Base-by-base conservation (phyloP, 2,113 vertebrate species). In the Perca schrenkii region DNA sequence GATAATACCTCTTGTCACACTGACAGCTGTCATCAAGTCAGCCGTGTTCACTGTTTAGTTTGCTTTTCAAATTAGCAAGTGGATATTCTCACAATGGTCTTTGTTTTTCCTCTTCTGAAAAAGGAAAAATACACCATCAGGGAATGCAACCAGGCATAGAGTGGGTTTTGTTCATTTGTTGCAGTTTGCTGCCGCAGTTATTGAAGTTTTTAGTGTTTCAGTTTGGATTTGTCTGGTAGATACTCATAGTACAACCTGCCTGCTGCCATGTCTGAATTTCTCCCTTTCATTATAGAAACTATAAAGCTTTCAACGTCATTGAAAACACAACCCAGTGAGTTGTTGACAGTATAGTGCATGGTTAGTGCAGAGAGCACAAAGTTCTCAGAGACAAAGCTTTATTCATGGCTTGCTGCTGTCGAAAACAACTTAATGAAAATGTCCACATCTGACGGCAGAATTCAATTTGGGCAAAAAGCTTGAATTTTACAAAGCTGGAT, bases 1-100 rank as follows among this genome's bases (percentile, higher is more conserved):
- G 92, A 93, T 95, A 93, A 91, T 93, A 86, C 82, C 83, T 91
- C 89, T 85, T 86, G 90, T 81, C 78, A 87, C 91, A 54, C 76
- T 91, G 93, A 94, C 92, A 95, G 90, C 94, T 93, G 88, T 92
- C 93, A 90, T 93, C 54, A 78, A 91, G 69, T 91, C 77, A 84
- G 62, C 85, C 76, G 82, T 93, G 90, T 89, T 94, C 88, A 85
- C 90, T 63, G 71, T 93, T 91, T 83, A 85, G 82, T 93, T 88
- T 89, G 70, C 76, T 90, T 89, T 88, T 83, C 78, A 90, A 91
- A 92, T 93, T 91, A 95, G 82, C 68, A 43, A 90, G 76, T 84
- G 80, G 78, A 78, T 88, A 73, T 89, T 88, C 76, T 91, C 85
- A 63, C 81, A 74, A 60, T 89, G 78, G 72, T 86, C 70, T 90